Base-by-base conservation (phyloP, 2,888 invertebrate genomes). In the Cephonodes hylas region DNA sequence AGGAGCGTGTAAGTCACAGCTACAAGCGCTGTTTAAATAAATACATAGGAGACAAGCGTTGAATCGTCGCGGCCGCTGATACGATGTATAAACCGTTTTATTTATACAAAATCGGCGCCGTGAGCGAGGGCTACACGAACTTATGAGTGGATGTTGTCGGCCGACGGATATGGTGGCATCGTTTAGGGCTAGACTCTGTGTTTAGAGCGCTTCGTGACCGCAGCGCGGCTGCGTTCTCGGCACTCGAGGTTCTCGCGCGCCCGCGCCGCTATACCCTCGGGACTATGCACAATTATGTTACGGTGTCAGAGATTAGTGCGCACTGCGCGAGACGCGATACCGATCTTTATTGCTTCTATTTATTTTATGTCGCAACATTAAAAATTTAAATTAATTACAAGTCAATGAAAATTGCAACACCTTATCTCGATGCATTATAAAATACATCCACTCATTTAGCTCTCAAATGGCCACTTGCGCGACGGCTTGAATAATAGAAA, bases 141-240 rank as follows among this genome's bases (percentile, higher is more conserved):
- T 79, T 81, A 81, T 81, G 81, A 81, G 81, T 80, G 78, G 79
- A 79, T 80, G 78, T 76, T 77, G 81, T 74, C 76, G 77, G 80
- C 81, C 80, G 83, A 83, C 86, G 86, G 86, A 88, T 89, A 90
- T 89, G 89, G 89, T 88, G 85, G 87, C 88, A 85, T 86, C 87
- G 86, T 87, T 89, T 88, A 84, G 84, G 83, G 80, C 80, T 84
- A 80, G 83, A 81, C 80, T 84, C 85, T 89, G 84, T 89, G 89
- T 88, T 89, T 87, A 90, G 86, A 83, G 76, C 78, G 77, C 79
- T 76, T 87, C 91, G 89, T 90, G 91, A 90, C 89, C 86, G 83
- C 83, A 77, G 76, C 76, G 73, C 73, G 73, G 73, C 79, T 68
- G 76, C 76, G 68, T 70, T 71, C 31, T 27, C 31, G 53, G 53